Percentiles rank a stretch among this genome's conserved stretches.
phyloP scores from a whole-genome alignment of 1,140 invertebrate genomes.

The Trialeurodes vaporariorum region DNA sequence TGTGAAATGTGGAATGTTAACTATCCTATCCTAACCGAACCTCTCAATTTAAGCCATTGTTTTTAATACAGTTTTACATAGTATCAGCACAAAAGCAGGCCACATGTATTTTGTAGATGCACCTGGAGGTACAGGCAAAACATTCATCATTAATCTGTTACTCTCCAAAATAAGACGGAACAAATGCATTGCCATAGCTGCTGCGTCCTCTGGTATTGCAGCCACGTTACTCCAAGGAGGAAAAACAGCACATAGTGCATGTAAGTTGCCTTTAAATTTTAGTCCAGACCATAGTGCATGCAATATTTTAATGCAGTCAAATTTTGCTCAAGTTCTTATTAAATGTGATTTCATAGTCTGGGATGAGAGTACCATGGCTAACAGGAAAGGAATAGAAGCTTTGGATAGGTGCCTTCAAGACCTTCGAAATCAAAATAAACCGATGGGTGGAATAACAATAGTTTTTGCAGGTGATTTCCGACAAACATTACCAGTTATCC shows the following conservation, averaged over 20 bases:
- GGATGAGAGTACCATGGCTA: slow-evolving; percentile 27
- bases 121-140: slow-evolving; percentile 29
- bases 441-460: slow-evolving; percentile 25
- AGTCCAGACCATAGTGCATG: slow-evolving; percentile 17
- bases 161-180: slow-evolving; percentile 20
- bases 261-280: slow-evolving; percentile 30
- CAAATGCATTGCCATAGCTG: slow-evolving; percentile 26
- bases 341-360: slow-evolving; percentile 25
- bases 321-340: slow-evolving; percentile 21
- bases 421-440: slow-evolving; percentile 4
- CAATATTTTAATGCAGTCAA: slow-evolving; percentile 23
- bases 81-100: slow-evolving; percentile 3
- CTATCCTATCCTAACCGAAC: too few relatives aligned
- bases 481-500: slow-evolving; percentile 30
- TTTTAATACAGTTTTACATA: slow-evolving; percentile 7
- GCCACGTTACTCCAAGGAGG: slow-evolving; percentile 33
- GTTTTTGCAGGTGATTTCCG: slow-evolving; percentile 29
- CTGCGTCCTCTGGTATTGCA: slow-evolving; percentile 36
- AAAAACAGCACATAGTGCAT: slow-evolving; percentile 33
- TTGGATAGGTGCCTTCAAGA: slow-evolving; percentile 8
- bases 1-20: too few relatives aligned
- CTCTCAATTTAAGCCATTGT: neutral
- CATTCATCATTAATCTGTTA: slow-evolving; percentile 22
- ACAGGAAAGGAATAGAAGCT: slow-evolving; percentile 11
- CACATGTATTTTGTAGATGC: slow-evolving; percentile 21